Evolutionary conservation across 1,140 invertebrate genomes (phyloP).

Genomic region (Bombus difficillimus): DNA sequence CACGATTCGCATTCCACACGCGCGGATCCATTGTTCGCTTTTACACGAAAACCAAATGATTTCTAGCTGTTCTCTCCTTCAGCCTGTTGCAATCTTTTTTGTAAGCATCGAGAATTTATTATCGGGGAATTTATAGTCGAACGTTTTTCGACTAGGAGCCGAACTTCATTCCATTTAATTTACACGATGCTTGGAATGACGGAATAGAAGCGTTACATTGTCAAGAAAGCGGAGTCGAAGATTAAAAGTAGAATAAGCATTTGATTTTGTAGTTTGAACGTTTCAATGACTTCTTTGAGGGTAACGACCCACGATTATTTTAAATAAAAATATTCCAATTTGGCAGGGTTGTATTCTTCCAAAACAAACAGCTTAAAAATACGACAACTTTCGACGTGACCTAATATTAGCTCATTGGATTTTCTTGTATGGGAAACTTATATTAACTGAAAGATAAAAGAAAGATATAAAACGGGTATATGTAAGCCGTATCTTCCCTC

Average conservation of each 20-base stretch:
- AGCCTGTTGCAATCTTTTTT: background rate
- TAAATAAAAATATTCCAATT: background rate
- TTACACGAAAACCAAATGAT: background rate
- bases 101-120: background rate
- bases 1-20: conserved; percentile 20
- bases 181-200: background rate
- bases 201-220: no score
- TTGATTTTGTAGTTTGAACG: no score
- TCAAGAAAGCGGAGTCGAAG: background rate
- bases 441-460: background rate
- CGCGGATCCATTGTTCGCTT: background rate
- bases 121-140: background rate
- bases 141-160: background rate
- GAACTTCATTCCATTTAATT: no score
- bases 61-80: conserved; percentile 12
- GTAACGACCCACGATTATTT: background rate
- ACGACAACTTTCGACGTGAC: background rate
- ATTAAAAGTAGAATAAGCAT: background rate
- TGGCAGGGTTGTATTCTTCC: no score
- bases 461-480: background rate
- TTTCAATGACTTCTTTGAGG: no score
- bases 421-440: background rate
- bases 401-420: background rate
- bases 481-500: background rate
- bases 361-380: background rate